Evolutionary conservation across 2,113 vertebrate genomes (phyloP).

Genomic region (Cyrtonyx montezumae): DNA sequence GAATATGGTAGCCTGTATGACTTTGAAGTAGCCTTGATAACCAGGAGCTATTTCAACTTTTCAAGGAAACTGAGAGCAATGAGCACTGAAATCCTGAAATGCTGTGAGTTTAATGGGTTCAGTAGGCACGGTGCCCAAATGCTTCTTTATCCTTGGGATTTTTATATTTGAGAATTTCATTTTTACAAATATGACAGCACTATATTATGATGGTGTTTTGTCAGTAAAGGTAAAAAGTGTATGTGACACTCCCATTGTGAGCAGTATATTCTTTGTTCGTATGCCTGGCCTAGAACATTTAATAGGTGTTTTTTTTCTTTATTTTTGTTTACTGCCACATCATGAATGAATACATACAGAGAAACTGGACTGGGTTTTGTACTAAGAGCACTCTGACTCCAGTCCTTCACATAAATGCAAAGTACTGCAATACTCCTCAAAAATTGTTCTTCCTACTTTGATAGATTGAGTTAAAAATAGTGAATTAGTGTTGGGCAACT

Average conservation of each 20-base stretch:
- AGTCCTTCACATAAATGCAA: not conserved
- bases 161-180: not conserved
- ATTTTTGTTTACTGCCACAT: not conserved
- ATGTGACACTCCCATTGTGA: not conserved
- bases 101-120: not conserved
- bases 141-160: not conserved
- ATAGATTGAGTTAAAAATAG: conserved; percentile 24
- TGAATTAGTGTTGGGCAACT: not conserved
- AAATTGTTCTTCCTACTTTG: not conserved
- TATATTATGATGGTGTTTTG: not conserved
- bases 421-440: not conserved
- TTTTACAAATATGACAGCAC: not conserved
- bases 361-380: not conserved
- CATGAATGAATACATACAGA: not conserved
- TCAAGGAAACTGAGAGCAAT: not conserved
- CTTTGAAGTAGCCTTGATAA: not conserved
- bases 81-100: not conserved
- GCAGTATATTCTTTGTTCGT: not conserved
- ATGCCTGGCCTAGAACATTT: not conserved
- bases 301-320: not conserved
- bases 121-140: not conserved
- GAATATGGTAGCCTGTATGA: not conserved
- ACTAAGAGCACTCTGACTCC: not conserved
- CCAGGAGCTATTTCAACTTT: not conserved
- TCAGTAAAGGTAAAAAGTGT: not conserved